Evolutionary conservation across 2,888 invertebrate genomes (phyloP), one percentile per base, ranked within the genome.

Genomic region (Melipona bicolor): DNA sequence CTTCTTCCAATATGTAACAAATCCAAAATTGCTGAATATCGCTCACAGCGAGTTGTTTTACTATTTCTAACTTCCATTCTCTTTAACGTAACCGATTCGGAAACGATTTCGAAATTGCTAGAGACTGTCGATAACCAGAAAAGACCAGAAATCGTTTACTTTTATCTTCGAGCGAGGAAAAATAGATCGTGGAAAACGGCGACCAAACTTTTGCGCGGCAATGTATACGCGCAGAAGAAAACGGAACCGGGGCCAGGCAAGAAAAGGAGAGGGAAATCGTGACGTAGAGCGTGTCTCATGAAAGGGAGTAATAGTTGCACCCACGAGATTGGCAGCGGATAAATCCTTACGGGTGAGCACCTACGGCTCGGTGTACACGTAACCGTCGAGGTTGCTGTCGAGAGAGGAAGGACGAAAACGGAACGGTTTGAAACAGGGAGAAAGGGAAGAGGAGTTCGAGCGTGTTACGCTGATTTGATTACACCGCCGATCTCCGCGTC

Each of bases 261-360:
- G 56, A 36, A 78, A 77, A 74, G 65, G 65, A 64, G 68, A 71
- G 87, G 82, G 76, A 61, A 90, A 92, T 91, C 91, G 92, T 91
- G 92, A 93, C 90, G 92, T 88, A 89, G 90, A 84, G 59, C 89
- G 91, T 92, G 92, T 92, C 92, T 89, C 90, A 91, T 83, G 87
- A 89, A 90, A 88, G 88, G 85, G 84, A 89, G 84, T 75, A 87
- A 85, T 68, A 85, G 89, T 88, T 90, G 83, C 86, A 88, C 88
- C 88, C 83, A 84, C 85, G 83, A 83, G 89, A 89, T 89, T 50
- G 82, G 59, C 72, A 74, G 32, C 72, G 81, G 89, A 89, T 89
- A 89, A 89, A 82, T 86, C 73, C 81, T 82, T 27, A 75, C 77
- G 72, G 75, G 84, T 64, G 79, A 70, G 81, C 79, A 74, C 77